Evolutionary conservation across 2,113 vertebrate species (phyloP).

Genomic region (Sitta europaea): DNA sequence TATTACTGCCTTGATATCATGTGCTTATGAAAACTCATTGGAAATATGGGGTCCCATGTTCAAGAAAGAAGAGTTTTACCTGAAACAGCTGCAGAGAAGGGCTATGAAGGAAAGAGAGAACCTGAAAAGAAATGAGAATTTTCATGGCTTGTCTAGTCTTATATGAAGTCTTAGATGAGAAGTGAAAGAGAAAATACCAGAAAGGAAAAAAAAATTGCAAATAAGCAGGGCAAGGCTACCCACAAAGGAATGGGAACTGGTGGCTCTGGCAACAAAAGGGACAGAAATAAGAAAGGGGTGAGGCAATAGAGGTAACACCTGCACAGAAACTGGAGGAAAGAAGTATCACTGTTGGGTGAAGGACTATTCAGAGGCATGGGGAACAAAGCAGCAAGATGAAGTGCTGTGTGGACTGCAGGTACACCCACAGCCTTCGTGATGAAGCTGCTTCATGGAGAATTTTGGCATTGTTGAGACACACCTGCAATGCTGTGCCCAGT

Average conservation of each 20-base stretch:
- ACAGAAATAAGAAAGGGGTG: neutral
- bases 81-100: neutral
- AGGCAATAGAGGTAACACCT: neutral
- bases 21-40: neutral
- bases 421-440: neutral
- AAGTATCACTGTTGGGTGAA: neutral
- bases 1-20: neutral
- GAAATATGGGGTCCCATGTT: neutral
- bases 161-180: neutral
- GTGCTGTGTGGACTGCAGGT: neutral
- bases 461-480: neutral
- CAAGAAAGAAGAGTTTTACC: neutral
- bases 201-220: neutral
- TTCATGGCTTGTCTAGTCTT: neutral
- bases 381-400: neutral
- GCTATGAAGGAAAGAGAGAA: neutral
- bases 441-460: neutral
- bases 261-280: neutral
- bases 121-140: neutral
- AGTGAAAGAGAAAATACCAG: neutral
- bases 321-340: neutral
- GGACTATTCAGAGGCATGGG: neutral
- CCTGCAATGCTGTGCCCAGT: neutral
- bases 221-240: neutral
- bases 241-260: neutral